Conservation (phyloP, 2,797 vertebrate genomes). For the Phaenicophaeus curvirostris region DNA sequence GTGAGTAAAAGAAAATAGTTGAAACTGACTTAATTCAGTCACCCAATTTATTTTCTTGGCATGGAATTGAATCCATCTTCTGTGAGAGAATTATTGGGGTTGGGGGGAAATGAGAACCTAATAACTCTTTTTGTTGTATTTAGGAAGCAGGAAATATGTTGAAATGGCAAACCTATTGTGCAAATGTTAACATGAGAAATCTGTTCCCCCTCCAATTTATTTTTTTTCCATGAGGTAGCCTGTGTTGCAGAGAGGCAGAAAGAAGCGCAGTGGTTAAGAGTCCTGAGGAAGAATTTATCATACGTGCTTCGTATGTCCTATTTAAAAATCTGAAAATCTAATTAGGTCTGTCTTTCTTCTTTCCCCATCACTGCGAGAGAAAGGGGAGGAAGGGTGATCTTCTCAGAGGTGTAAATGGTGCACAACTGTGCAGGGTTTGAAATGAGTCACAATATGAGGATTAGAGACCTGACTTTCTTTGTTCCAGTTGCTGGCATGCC, state of each 20-base stretch:
- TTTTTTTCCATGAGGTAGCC: neutral
- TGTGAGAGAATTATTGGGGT: neutral
- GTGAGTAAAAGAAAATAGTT: slow-evolving; percentile 77
- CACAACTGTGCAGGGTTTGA: neutral
- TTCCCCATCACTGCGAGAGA: neutral
- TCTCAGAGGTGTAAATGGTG: neutral
- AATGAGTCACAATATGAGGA: slow-evolving; percentile 22
- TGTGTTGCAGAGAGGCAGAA: neutral
- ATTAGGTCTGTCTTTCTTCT: neutral
- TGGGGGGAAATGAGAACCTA: neutral
- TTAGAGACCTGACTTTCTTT: slow-evolving; percentile 1
- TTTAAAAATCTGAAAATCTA: neutral
- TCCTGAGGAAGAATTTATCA: neutral
- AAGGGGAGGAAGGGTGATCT: neutral
- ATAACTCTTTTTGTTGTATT: neutral
- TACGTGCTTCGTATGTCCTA: neutral
- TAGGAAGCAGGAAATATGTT: neutral
- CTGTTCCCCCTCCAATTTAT: neutral
- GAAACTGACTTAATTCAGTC: slow-evolving; percentile 27
- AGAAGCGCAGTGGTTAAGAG: neutral
- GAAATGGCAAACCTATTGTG: neutral
- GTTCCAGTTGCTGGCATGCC: slow-evolving; percentile 9
- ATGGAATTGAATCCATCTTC: neutral
- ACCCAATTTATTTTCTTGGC: neutral
- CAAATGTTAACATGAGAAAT: neutral